Percentiles rank a stretch among this genome's conserved stretches.
Conservation (phyloP, 2,888 invertebrate species). For the Odontomyia ornata region DNA sequence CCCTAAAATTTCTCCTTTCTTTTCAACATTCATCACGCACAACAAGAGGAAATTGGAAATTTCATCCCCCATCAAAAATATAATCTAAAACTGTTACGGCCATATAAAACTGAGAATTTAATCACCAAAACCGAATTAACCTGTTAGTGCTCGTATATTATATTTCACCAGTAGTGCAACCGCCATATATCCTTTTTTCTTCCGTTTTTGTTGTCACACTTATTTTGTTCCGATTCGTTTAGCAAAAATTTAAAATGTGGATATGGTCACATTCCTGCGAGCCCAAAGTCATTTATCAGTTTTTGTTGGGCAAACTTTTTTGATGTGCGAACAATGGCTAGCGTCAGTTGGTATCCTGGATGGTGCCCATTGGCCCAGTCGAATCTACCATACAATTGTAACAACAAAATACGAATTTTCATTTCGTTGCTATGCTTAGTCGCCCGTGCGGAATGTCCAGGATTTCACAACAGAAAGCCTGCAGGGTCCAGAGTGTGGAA, state of each 20-base stretch:
- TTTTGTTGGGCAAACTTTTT: slow-evolving; percentile 21
- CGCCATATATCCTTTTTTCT: not conserved
- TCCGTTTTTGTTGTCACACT: not conserved
- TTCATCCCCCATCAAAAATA: not conserved
- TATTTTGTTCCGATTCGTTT: slow-evolving; percentile 30
- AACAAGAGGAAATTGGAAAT: too few relatives aligned
- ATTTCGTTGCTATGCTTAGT: not conserved
- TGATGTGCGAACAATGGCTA: slow-evolving; percentile 26
- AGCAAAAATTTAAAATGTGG: slow-evolving; percentile 31
- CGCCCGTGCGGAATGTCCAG: not conserved
- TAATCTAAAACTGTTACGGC: not conserved
- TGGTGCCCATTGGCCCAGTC: not conserved
- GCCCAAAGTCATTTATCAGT: slow-evolving; percentile 30
- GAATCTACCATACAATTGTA: not conserved
- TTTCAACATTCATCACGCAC: too few relatives aligned
- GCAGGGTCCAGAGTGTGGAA: not conserved
- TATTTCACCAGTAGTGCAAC: not conserved
- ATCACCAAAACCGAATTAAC: slow-evolving; percentile 17
- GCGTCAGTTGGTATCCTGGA: slow-evolving; percentile 23
- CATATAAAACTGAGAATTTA: slow-evolving; percentile 9
- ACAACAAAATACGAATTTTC: slow-evolving; percentile 9
- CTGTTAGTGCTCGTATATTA: not conserved
- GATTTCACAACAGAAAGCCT: not conserved
- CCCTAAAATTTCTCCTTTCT: too few relatives aligned
- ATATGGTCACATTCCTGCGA: slow-evolving; percentile 16